Conservation (phyloP, 2,888 invertebrate species). For the Trissolcus brochymenae region DNA sequence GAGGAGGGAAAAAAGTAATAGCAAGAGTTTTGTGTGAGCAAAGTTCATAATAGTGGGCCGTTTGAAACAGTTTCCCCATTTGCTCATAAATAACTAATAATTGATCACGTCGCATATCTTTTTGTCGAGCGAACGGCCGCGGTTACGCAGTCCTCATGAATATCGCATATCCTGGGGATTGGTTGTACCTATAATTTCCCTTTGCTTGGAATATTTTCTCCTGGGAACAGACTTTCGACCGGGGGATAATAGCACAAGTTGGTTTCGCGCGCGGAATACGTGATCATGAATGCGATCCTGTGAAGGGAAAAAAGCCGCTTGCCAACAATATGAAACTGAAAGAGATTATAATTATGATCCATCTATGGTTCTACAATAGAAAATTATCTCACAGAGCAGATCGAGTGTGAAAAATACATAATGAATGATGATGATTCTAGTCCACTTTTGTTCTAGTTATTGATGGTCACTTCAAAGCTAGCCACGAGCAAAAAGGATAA, state of each 20-base stretch:
- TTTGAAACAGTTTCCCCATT: slow-evolving; percentile 1
- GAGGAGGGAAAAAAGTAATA: slow-evolving; percentile 1
- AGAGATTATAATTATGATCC: too few species aligned
- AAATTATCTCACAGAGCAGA: background rate
- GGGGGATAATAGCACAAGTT: slow-evolving; percentile 40
- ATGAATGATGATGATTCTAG: too few species aligned
- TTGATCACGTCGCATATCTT: slow-evolving; percentile 39
- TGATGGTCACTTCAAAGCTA: too few species aligned
- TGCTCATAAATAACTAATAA: slow-evolving; percentile 40
- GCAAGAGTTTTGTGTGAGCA: slow-evolving; percentile 14
- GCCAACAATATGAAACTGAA: background rate
- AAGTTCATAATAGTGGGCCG: slow-evolving; percentile 15
- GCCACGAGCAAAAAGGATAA: background rate
- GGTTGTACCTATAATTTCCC: slow-evolving; percentile 40
- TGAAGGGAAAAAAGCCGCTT: slow-evolving; percentile 14
- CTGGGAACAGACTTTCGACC: slow-evolving; percentile 36
- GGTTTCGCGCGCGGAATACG: slow-evolving; percentile 45
- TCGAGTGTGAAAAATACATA: too few species aligned
- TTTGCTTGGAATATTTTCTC: slow-evolving; percentile 51
- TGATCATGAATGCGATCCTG: slow-evolving; percentile 32
- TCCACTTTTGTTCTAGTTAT: too few species aligned
- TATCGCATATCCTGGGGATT: slow-evolving; percentile 36
- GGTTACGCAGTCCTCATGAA: slow-evolving; percentile 34
- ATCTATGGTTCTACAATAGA: background rate
- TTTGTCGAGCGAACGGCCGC: slow-evolving; percentile 25